phyloP scores from a whole-genome alignment of 30 jellyfish, hydroid and myxozoan genomes.

The Chironex yamaguchii region DNA sequence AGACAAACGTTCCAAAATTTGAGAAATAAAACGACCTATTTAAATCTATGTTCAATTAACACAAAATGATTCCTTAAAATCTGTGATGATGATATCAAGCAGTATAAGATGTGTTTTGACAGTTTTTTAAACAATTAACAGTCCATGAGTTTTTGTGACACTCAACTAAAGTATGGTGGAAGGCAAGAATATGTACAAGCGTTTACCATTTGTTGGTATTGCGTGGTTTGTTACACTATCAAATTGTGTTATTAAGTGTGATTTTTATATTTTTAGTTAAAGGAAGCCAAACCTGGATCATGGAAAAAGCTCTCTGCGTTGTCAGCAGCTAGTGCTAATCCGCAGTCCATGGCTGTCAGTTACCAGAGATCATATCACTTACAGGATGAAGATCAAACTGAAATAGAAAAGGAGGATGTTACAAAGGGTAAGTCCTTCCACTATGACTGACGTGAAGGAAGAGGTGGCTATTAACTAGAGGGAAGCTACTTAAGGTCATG shows the following conservation, averaged over 20 bases:
- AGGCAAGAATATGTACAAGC: not conserved
- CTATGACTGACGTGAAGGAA: too few species aligned
- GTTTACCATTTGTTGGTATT: too few species aligned
- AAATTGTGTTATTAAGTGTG: too few species aligned
- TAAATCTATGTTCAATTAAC: too few species aligned
- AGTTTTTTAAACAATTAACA: not conserved
- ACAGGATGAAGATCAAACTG: slow-evolving; percentile 87
- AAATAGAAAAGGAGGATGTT: slow-evolving; percentile 78
- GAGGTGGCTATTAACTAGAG: too few species aligned
- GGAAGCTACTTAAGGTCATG: too few species aligned
- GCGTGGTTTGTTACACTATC: too few species aligned
- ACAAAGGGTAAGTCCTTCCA: slow-evolving; percentile 77
- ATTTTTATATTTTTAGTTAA: slow-evolving; percentile 20
- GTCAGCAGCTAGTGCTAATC: slow-evolving; percentile 78
- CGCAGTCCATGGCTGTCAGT: slow-evolving; percentile 81
- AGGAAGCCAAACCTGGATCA: slow-evolving; percentile 76
- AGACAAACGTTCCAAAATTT: too few species aligned
- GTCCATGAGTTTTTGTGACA: not conserved
- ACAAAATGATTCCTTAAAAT: too few species aligned
- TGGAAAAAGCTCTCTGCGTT: slow-evolving; percentile 92
- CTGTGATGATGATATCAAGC: too few species aligned
- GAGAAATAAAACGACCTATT: too few species aligned
- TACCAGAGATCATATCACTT: slow-evolving; percentile 78
- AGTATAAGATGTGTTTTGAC: too few species aligned
- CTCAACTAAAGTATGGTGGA: not conserved